Conservation (phyloP, 1,140 invertebrate species). For the Palaemon carinicauda region DNA sequence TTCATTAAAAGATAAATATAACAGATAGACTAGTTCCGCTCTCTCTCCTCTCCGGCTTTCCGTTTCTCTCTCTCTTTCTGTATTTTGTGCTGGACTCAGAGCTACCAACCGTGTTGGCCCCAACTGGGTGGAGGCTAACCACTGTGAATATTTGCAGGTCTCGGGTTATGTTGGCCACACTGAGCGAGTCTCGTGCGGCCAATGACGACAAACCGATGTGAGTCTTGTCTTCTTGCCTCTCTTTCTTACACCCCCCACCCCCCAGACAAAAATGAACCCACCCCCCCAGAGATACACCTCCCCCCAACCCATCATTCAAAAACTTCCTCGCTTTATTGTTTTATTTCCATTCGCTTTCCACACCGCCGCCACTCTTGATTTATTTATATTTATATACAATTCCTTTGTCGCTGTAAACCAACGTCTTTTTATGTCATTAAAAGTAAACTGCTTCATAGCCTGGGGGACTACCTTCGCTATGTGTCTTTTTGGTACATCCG, state of each 20-base stretch:
- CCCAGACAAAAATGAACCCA: not conserved
- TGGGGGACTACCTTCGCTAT: no score
- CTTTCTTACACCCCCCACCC: not conserved
- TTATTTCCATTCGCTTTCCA: no score
- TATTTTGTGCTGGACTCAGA: not conserved
- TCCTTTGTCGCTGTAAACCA: no score
- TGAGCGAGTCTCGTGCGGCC: slow-evolving; percentile 57
- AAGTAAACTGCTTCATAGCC: no score
- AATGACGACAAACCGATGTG: slow-evolving; percentile 59
- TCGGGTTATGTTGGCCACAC: slow-evolving; percentile 59
- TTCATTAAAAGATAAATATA: not conserved
- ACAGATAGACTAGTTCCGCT: not conserved
- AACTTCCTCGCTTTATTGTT: no score
- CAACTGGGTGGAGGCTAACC: slow-evolving; percentile 40
- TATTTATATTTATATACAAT: no score
- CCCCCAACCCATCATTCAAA: not conserved
- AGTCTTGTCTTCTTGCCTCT: slow-evolving; percentile 29
- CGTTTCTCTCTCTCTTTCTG: not conserved
- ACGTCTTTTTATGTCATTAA: no score
- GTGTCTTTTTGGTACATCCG: no score
- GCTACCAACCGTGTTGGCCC: slow-evolving; percentile 2
- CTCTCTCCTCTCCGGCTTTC: not conserved
- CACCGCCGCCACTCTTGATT: no score
- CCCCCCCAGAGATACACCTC: not conserved
- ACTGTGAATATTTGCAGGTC: slow-evolving; percentile 57